phyloP scores from a whole-genome alignment of 2,888 invertebrate species.

The Drosophila silvestris region DNA sequence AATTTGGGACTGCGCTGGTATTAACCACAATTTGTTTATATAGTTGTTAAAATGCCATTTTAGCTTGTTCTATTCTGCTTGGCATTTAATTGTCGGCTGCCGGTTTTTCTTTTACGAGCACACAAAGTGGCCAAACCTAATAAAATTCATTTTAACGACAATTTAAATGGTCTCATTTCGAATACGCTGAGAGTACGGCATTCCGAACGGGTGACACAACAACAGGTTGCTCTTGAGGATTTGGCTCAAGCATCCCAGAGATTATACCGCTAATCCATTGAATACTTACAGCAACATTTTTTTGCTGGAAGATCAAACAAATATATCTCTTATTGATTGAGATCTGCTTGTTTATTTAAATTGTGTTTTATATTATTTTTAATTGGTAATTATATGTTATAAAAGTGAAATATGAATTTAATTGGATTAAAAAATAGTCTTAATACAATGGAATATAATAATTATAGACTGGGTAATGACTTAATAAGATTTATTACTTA shows the following conservation, averaged over 20 bases:
- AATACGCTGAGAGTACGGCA: slow-evolving; percentile 11
- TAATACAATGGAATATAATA: not conserved
- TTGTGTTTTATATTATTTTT: not conserved
- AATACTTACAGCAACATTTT: not conserved
- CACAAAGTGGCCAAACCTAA: slow-evolving; percentile 68
- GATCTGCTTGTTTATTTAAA: not conserved
- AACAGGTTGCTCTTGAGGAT: slow-evolving; percentile 46
- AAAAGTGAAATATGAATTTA: not conserved
- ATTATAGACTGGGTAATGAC: not conserved
- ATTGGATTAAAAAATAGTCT: not conserved
- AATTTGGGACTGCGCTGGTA: slow-evolving; percentile 61
- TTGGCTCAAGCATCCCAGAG: slow-evolving; percentile 9
- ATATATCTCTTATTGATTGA: not conserved
- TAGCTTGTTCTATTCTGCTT: slow-evolving; percentile 70
- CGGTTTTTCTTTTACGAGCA: slow-evolving; percentile 76
- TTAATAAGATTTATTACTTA: not conserved
- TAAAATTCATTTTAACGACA: slow-evolving; percentile 81
- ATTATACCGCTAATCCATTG: slow-evolving; percentile 13
- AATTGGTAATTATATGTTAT: not conserved
- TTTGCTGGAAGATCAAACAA: not conserved
- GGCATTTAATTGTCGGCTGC: slow-evolving; percentile 77
- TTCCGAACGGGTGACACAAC: slow-evolving; percentile 16
- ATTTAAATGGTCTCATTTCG: slow-evolving; percentile 76
- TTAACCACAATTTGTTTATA: slow-evolving; percentile 82
- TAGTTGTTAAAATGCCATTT: slow-evolving; percentile 80